Conservation (phyloP, 1,140 invertebrate species). For the Euwallacea fornicatus region DNA sequence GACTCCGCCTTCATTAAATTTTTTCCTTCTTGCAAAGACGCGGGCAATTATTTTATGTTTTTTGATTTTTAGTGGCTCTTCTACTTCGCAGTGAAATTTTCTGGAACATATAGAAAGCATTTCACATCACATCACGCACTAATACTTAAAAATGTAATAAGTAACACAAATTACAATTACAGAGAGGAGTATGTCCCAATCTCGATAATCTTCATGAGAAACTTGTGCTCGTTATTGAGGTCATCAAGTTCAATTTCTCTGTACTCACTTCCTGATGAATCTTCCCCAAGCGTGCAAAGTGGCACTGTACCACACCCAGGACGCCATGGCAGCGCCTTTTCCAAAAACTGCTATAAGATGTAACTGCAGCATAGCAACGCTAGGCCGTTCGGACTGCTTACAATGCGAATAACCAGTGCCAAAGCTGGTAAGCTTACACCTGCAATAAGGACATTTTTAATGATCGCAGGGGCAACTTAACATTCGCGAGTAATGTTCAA, state of each 20-base stretch:
- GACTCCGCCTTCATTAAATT: conserved; percentile 78
- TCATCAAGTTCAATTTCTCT: neutral
- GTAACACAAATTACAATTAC: neutral
- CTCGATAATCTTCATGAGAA: too few relatives aligned
- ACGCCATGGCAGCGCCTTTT: conserved; percentile 84
- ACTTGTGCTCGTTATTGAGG: too few relatives aligned
- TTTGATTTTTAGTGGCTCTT: conserved; percentile 72
- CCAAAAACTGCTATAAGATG: conserved; percentile 82
- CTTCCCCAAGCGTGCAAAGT: conserved; percentile 81
- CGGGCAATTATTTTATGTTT: conserved; percentile 91
- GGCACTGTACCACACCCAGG: conserved; percentile 88
- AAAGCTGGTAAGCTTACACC: conserved; percentile 63
- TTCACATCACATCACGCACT: too few relatives aligned
- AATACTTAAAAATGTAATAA: neutral
- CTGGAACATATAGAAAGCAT: conserved; percentile 48
- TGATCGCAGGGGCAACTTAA: neutral
- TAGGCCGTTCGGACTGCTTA: conserved; percentile 70
- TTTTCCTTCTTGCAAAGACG: conserved; percentile 85
- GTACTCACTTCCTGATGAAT: conserved; percentile 74
- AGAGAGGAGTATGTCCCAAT: neutral
- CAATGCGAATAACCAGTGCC: conserved; percentile 60
- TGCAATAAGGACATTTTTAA: conserved; percentile 43
- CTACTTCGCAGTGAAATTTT: conserved; percentile 69
- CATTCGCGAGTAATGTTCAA: neutral
- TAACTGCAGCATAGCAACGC: conserved; percentile 77